Evolutionary conservation across 2,797 vertebrate species (phyloP).

Genomic region (Peromyscus attwateri): DNA sequence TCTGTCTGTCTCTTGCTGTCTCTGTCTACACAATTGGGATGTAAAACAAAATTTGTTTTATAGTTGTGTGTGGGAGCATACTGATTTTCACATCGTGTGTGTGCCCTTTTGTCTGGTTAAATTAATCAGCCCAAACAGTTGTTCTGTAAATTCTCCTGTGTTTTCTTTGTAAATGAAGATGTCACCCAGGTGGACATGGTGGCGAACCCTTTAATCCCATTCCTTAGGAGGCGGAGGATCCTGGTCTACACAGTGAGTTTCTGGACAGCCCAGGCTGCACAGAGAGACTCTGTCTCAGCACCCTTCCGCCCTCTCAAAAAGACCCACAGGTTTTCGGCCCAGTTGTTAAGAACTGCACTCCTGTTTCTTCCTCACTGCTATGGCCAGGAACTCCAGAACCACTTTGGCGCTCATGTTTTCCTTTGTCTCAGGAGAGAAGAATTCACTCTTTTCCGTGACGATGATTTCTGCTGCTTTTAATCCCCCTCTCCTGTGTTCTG

Average conservation of each 20-base stretch:
- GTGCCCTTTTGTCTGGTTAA: background rate
- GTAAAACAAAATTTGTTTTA: constrained; percentile 34
- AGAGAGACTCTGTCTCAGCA: background rate
- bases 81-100: background rate
- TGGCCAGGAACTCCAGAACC: background rate
- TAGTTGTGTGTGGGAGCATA: background rate
- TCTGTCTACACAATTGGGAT: background rate
- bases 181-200: background rate
- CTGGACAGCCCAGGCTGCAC: background rate
- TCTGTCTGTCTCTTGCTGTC: no score
- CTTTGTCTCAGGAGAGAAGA: background rate
- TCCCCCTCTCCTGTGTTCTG: background rate
- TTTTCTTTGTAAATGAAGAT: constrained; percentile 10
- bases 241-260: background rate
- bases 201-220: background rate
- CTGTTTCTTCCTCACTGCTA: background rate
- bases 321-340: background rate
- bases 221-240: background rate
- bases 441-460: background rate
- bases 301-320: background rate
- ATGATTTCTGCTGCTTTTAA: background rate
- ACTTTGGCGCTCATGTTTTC: background rate
- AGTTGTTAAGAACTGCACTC: background rate
- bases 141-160: background rate
- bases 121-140: constrained; percentile 41